Evolutionary conservation across 2,888 invertebrate species (phyloP), one percentile per base, ranked within the genome.

Genomic region (Dryobota labecula): DNA sequence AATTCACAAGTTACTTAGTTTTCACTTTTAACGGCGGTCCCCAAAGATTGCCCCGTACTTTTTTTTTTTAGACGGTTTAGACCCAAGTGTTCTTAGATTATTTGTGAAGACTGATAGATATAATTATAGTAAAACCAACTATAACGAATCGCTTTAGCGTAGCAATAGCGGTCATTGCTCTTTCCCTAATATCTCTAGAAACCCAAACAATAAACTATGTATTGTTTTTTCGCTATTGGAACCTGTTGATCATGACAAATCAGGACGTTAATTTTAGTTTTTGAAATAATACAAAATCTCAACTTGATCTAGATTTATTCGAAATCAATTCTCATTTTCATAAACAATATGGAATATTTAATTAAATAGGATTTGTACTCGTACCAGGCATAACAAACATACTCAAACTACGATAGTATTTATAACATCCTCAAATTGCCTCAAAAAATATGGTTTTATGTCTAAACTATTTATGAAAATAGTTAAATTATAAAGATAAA

Each of bases 281-380:
- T 36, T 36, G 8, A 36, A 36, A 36, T 36, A 36, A 7, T 0
- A 18, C 7, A 30, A 18, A 51, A 18, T 2, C 0, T 54, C n/a
- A 78, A 62, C 73, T 69, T 54, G 45, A 73, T 69, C 53, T 51
- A 45, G 53, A 73, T 80, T 80, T 80, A 82, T 80, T 82, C 47
- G 54, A 73, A 78, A 73, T 56, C 45, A 66, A 73, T 65, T 77
- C 73, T 33, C 62, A 70, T 70, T 61, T 69, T 63, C 73, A 81
- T 73, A 78, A 70, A 73, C 60, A 76, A 73, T 43, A 66, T 74
- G 81, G 76, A 83, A 79, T 85, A 83, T 75, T 75, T 53, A 58
- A 73, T 73, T 68, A 77, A 76, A 81, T 65, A 84, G 69, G 41
- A 62, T 87, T 87, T 87, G 86, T 87, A 86, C 87, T 86, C 61